A percentile compares a stretch with the other conserved stretches of the same genome.
phyloP scores from a whole-genome alignment of 2,888 invertebrate species.

The Acrobasis consociella region DNA sequence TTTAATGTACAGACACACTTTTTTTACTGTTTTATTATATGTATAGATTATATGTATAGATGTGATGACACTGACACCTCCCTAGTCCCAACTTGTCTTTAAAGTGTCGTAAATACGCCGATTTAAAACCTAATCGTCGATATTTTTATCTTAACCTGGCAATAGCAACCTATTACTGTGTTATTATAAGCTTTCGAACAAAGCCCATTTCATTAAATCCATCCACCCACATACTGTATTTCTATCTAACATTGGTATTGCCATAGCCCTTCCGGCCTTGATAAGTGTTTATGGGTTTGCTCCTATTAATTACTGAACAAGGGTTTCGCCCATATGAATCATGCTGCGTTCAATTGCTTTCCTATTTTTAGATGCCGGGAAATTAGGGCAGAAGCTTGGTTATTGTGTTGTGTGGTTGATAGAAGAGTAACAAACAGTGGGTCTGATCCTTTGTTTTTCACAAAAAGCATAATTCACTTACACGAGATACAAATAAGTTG shows the following conservation, averaged over 20 bases:
- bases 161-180: neutral
- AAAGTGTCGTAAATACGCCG: too few relatives aligned
- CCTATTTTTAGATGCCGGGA: slow-evolving; percentile 11
- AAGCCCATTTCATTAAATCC: neutral
- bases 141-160: too few relatives aligned
- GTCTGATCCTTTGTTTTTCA: too few relatives aligned
- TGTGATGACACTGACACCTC: too few relatives aligned
- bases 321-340: slow-evolving; percentile 19
- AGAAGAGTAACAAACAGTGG: neutral
- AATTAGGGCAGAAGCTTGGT: neutral
- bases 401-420: neutral
- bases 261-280: neutral
- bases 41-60: too few relatives aligned
- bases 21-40: too few relatives aligned
- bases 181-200: too few relatives aligned
- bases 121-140: too few relatives aligned
- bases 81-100: too few relatives aligned
- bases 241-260: neutral
- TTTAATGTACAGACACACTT: too few relatives aligned
- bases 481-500: too few relatives aligned
- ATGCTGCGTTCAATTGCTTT: slow-evolving; percentile 18
- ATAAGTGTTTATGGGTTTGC: slow-evolving; percentile 16
- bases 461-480: too few relatives aligned
- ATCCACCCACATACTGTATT: neutral
- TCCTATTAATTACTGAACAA: slow-evolving; percentile 15